A percentile compares a stretch with the other conserved stretches of the same genome.
phyloP scores from a whole-genome alignment of 2,113 vertebrate species.

The Eolophus roseicapilla region DNA sequence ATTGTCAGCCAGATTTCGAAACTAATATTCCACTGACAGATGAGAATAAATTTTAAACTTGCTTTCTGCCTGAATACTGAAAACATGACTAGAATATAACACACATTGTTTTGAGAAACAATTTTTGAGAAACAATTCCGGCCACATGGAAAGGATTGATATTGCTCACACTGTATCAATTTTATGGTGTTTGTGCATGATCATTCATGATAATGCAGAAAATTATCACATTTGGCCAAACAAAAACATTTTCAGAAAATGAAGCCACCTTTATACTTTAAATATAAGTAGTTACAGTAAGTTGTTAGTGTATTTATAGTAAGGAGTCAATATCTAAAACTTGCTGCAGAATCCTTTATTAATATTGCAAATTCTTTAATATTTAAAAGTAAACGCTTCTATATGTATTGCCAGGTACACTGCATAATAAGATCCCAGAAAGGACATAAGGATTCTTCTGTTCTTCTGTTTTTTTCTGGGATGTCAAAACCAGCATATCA shows the following conservation, averaged over 20 bases:
- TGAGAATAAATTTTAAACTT: neutral
- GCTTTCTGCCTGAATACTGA: neutral
- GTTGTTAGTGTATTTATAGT: neutral
- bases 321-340: neutral
- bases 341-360: neutral
- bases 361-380: neutral
- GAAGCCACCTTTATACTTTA: neutral
- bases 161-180: neutral
- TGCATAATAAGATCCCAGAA: neutral
- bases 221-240: neutral
- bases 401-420: neutral
- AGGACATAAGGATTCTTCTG: rapidly evolving
- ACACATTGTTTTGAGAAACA: neutral
- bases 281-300: neutral
- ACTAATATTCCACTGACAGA: neutral
- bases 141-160: neutral
- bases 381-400: neutral
- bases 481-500: neutral
- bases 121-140: neutral
- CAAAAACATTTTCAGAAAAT: neutral
- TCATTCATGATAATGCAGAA: neutral
- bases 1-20: neutral
- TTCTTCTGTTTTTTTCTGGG: neutral
- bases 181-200: neutral
- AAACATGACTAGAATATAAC: neutral